Percentiles rank a stretch among this genome's conserved stretches.
These are phyloP conservation scores for Sinosuthora webbiana DNA, from an alignment of 2,113 vertebrate species.

Conservation along the genomic window DNA sequence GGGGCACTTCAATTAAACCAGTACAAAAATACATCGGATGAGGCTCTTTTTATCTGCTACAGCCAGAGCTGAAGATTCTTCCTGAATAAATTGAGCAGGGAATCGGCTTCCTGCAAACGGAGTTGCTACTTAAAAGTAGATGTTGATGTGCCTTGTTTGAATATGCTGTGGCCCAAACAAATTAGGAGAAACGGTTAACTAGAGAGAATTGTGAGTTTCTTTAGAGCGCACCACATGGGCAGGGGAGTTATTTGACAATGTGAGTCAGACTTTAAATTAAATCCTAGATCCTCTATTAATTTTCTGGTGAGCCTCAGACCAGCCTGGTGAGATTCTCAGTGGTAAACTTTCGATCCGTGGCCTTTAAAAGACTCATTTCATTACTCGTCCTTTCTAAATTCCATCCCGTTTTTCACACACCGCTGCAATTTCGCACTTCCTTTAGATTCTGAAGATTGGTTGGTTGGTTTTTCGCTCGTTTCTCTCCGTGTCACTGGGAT, in stretches of 20 bases:
- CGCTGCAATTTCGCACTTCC: neutral
- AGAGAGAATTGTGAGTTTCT: neutral
- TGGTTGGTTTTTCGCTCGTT: neutral
- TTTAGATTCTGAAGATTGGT: neutral
- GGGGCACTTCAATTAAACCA: neutral
- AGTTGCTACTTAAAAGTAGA: neutral
- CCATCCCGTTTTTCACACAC: neutral
- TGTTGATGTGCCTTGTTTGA: neutral
- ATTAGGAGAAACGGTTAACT: too few relatives aligned
- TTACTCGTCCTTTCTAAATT: neutral
- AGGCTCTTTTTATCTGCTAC: neutral
- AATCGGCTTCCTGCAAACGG: neutral
- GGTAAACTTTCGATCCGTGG: neutral
- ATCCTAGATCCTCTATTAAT: neutral
- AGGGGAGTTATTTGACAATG: rapidly evolving
- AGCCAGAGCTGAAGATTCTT: neutral
- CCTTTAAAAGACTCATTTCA: neutral
- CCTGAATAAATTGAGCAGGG: neutral
- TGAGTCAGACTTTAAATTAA: neutral
- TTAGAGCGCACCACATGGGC: rapidly evolving
- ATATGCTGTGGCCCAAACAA: neutral
- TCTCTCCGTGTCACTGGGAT: rapidly evolving
- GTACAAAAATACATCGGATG: neutral
- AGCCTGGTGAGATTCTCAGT: rapidly evolving
- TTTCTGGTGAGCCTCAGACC: neutral